Evolutionary conservation across 2,113 vertebrate genomes (phyloP), one percentile per base, ranked within the genome.

Genomic region (Harpagus bidentatus): DNA sequence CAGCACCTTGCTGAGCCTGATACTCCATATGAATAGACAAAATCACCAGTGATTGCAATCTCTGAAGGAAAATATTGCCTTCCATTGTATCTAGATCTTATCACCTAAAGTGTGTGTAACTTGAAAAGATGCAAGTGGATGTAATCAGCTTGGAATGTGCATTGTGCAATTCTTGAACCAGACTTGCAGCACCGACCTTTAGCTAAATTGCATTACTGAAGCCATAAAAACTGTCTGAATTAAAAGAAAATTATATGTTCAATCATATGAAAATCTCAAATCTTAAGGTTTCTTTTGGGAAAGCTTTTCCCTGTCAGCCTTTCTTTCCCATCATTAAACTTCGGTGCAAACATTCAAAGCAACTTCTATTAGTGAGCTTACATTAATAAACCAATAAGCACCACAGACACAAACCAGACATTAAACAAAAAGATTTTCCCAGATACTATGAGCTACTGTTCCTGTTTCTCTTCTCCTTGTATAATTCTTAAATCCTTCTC

Each of bases 91-190:
- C 31, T 25, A 72, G 77, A 92, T 92, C 48, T 82, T 85, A 89
- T 88, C 91, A 79, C 36, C 25, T 82, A 8, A 82, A 95, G 73
- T 62, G 48, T 19, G 32, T 69, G 56, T 25, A 95, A 82, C 67
- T 76, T 79, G 56, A 79, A 92, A 95, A 95, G 61, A 76, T 76
- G 18, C 47, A 84, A 94, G 77, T 84, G 48, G 34, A 53, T 85
- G 52, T 79, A 95, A 95, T 91, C 65, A 79, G 22, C 62, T 63
- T 86, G 91, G 83, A 97, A 95, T 76, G 69, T 61, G 16, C 48
- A 26, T 72, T 86, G 61, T 29, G 34, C 28, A 89, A 16, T 65
- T 73, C 70, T 84, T 72, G 56, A 92, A 79, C 18, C 1, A 0
- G 77, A 67, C 15, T 91, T 79, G 61, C 56, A 89, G 36, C 52